Base-by-base conservation (phyloP, 2,888 invertebrate genomes). In the Silvanus unidentatus region DNA sequence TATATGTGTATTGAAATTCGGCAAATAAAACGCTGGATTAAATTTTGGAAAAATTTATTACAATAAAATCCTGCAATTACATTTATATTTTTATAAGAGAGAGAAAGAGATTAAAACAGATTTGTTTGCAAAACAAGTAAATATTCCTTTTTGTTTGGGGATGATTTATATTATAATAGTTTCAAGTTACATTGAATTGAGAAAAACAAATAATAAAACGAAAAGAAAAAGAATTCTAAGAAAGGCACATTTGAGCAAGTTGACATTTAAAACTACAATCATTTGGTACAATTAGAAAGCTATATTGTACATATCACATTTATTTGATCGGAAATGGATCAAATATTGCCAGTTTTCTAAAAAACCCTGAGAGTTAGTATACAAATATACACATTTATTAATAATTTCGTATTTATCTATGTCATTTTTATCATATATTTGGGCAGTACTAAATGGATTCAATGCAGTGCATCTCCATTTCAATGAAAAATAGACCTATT, bases 231-330 rank as follows among this genome's bases (percentile, higher is more conserved):
- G 4, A 32, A 32, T 12, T 52, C 55, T 59, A 63, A 57, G 57
- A 62, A 69, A 69, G 69, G 69, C 69, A 69, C 69, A 68, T 63
- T 67, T 69, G 69, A 69, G 68, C 68, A 68, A 66, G 64, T 63
- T 58, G 59, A 63, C 59, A 64, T 60, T 59, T 59, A 63, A 63
- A 63, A 65, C 63, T 64, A 60, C 58, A 57, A 53, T 42, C 43
- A 43, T 43, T 50, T 48, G 40, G 57, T 58, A 58, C 54, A 58
- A 52, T 55, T 57, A 50, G 50, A 48, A 59, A 57, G 54, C 61
- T 60, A 62, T 56, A 55, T 62, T 59, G 56, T 62, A 62, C 60
- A 59, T 63, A 64, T 63, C 64, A 63, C 61, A 64, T 60, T 62
- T 54, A 61, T 50, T 60, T 59, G 58, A 58, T 60, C 53, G 49